These are phyloP conservation scores for Cerastis rubricosa DNA, from an alignment of 2,888 invertebrate species.

Conservation along the genomic window DNA sequence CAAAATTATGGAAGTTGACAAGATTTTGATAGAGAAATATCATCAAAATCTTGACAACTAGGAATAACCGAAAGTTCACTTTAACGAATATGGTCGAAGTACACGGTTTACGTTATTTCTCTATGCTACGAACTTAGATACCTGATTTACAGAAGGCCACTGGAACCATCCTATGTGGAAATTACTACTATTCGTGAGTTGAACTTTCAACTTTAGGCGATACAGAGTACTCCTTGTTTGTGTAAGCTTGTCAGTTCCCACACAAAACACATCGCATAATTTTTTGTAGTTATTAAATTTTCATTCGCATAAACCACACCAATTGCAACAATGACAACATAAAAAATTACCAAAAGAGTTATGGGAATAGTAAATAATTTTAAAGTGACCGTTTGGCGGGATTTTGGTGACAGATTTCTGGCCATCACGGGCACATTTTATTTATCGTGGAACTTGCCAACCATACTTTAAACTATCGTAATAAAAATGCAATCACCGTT, in stretches of 20 bases:
- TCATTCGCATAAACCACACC: conserved; percentile 68
- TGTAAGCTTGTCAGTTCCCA: conserved; percentile 46
- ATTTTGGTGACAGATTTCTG: conserved; percentile 75
- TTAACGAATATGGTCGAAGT: background rate
- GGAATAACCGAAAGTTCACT: background rate
- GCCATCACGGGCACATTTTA: conserved; percentile 70
- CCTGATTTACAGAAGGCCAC: background rate
- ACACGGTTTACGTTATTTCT: background rate
- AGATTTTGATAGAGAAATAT: background rate
- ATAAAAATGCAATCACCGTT: conserved; percentile 62
- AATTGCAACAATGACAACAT: conserved; percentile 81
- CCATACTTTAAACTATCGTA: conserved; percentile 55
- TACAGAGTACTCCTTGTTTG: conserved; percentile 55
- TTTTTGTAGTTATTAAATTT: conserved; percentile 73
- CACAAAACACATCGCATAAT: conserved; percentile 69
- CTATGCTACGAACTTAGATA: no score
- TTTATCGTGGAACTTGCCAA: conserved; percentile 68
- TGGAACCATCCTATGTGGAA: background rate
- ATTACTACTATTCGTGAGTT: background rate
- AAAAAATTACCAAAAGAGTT: conserved; percentile 75
- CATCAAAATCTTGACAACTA: background rate
- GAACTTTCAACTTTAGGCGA: conserved; percentile 1
- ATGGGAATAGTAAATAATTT: conserved; percentile 80
- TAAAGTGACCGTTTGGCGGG: conserved; percentile 79
- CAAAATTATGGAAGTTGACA: background rate